phyloP scores from a whole-genome alignment of 2,797 vertebrate genomes.

The Choloepus didactylus region DNA sequence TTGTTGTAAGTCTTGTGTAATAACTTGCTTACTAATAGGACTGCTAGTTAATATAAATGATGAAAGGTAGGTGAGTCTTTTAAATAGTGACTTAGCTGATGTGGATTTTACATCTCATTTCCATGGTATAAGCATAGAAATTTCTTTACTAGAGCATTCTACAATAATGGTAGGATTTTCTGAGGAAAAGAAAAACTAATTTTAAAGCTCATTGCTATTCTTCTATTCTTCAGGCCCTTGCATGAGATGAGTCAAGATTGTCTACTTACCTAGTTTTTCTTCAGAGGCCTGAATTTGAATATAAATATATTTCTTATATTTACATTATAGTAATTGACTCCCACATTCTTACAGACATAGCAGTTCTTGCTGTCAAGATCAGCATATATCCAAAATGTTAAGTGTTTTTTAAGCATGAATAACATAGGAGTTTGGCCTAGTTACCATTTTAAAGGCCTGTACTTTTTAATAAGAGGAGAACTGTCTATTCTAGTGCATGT shows the following conservation, averaged over 20 bases:
- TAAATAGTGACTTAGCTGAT: background rate
- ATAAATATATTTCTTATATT: background rate
- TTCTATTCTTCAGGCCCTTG: background rate
- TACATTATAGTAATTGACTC: background rate
- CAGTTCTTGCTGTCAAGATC: background rate
- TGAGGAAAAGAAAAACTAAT: constrained; percentile 52
- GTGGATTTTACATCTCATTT: background rate
- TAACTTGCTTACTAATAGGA: constrained; percentile 55
- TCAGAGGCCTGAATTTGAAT: background rate
- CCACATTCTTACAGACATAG: background rate
- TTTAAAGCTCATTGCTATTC: constrained; percentile 28
- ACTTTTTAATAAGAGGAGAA: background rate
- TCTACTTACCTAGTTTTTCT: background rate
- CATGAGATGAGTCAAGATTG: background rate
- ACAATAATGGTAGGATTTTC: constrained; percentile 53
- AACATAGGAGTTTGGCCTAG: background rate
- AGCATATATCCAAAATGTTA: constrained; percentile 56
- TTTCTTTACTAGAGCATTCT: constrained; percentile 49
- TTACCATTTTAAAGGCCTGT: constrained; percentile 29
- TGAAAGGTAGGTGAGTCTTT: constrained; percentile 28
- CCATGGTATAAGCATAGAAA: background rate
- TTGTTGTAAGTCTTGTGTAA: constrained; percentile 68
- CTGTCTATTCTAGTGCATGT: background rate
- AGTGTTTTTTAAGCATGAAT: constrained; percentile 58
- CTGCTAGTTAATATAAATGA: constrained; percentile 70